A percentile compares a stretch with the other conserved stretches of the same genome.
These are phyloP conservation scores for Hafferia zeledoni DNA, from an alignment of 2,797 vertebrate species.

Conservation along the genomic window DNA sequence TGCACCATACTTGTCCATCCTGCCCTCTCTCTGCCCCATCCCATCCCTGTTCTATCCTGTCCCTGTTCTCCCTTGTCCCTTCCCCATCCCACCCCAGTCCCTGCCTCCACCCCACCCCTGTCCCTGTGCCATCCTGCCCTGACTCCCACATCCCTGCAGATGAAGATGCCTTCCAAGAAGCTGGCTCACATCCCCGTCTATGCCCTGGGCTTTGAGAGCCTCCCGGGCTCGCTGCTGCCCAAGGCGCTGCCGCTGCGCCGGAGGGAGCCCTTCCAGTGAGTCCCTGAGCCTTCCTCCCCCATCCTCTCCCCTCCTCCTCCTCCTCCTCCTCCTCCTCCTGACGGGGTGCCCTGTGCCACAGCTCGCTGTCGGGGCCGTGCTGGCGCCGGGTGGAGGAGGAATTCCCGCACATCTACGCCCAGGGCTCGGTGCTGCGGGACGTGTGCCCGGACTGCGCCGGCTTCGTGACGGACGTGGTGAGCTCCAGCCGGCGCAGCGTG, in stretches of 20 bases:
- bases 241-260: slow-evolving; percentile 74
- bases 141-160: slow-evolving; percentile 71
- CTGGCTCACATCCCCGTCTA: slow-evolving; percentile 95
- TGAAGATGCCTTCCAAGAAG: slow-evolving; percentile 97
- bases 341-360: slow-evolving; percentile 10
- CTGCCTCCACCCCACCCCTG: neutral
- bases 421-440: slow-evolving; percentile 89
- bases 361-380: slow-evolving; percentile 83
- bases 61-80: neutral
- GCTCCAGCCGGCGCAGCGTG: slow-evolving; percentile 91
- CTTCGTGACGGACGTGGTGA: slow-evolving; percentile 89
- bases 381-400: slow-evolving; percentile 89
- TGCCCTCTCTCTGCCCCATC: too few relatives aligned
- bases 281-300: neutral
- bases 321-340: neutral
- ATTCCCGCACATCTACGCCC: slow-evolving; percentile 92
- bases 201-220: slow-evolving; percentile 90
- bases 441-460: slow-evolving; percentile 90
- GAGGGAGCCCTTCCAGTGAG: slow-evolving; percentile 90
- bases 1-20: neutral
- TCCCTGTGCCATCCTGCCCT: neutral
- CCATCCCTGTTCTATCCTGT: neutral
- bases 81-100: too few relatives aligned
- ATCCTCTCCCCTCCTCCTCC: neutral
- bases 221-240: slow-evolving; percentile 43